Evolutionary conservation across 1,140 invertebrate genomes (phyloP).

Genomic region (Apis florea): DNA sequence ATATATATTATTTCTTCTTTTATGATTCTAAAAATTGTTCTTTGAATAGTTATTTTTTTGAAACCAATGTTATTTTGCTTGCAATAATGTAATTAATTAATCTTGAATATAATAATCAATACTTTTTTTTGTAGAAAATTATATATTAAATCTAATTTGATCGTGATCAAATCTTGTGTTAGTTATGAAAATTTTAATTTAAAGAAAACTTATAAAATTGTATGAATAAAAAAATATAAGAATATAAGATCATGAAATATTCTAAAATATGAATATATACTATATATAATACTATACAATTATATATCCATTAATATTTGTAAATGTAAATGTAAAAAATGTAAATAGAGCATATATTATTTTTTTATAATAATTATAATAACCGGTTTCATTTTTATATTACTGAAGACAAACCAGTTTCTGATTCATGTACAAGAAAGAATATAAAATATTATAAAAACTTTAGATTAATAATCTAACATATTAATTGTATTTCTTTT

Average conservation of each 20-base stretch:
- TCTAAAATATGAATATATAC: no score
- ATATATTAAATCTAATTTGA: not conserved
- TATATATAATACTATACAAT: no score
- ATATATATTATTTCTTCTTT: not conserved
- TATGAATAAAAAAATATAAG: not conserved
- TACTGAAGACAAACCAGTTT: conserved; percentile 21
- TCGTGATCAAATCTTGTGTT: not conserved
- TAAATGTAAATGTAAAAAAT: not conserved
- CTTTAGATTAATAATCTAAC: not conserved
- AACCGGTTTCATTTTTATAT: conserved; percentile 26
- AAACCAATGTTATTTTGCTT: not conserved
- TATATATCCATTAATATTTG: not conserved
- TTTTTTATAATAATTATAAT: not conserved
- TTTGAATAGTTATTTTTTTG: not conserved
- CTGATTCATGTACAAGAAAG: not conserved
- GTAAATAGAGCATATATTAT: not conserved
- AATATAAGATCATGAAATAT: no score
- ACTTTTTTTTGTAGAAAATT: not conserved
- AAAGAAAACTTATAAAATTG: not conserved
- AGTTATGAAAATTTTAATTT: not conserved
- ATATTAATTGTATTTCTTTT: conserved; percentile 10
- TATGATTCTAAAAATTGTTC: not conserved
- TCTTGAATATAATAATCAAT: not conserved
- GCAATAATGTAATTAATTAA: not conserved
- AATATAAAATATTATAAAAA: not conserved